phyloP scores from a whole-genome alignment of 2,797 vertebrate species.

The Vultur gryphus region DNA sequence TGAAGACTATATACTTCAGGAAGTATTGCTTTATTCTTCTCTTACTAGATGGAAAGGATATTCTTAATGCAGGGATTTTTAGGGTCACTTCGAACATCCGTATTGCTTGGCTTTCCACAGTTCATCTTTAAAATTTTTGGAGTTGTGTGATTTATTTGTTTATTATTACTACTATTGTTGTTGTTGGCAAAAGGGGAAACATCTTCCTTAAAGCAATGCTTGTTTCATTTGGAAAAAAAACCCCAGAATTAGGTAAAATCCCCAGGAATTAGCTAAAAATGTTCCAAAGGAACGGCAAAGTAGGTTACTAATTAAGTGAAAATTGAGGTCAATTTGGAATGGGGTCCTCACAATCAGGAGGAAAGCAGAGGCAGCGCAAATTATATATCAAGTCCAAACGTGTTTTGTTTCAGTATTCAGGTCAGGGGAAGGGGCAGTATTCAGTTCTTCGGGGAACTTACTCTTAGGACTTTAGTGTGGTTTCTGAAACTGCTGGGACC shows the following conservation, averaged over 20 bases:
- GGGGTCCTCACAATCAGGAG: background rate
- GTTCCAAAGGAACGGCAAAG: background rate
- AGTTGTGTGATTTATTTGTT: background rate
- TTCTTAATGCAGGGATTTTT: background rate
- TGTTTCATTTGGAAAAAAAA: background rate
- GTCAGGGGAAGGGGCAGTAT: background rate
- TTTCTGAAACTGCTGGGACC: background rate
- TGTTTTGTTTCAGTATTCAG: background rate
- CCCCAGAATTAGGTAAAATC: slow-evolving; percentile 11
- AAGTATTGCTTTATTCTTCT: background rate
- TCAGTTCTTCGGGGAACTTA: background rate
- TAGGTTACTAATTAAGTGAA: slow-evolving; percentile 48
- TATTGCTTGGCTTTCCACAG: background rate
- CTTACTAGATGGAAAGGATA: background rate
- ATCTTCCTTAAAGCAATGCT: background rate
- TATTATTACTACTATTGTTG: background rate
- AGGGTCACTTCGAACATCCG: background rate
- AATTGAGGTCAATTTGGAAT: slow-evolving; percentile 32
- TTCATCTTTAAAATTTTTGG: background rate
- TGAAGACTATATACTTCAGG: background rate
- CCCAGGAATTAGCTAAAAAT: slow-evolving; percentile 53
- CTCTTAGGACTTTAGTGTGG: background rate
- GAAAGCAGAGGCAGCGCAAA: background rate
- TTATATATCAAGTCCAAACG: background rate
- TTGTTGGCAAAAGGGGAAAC: background rate